These are phyloP conservation scores for Solea senegalensis DNA, from an alignment of 2,113 vertebrate genomes.

Conservation along the genomic window DNA sequence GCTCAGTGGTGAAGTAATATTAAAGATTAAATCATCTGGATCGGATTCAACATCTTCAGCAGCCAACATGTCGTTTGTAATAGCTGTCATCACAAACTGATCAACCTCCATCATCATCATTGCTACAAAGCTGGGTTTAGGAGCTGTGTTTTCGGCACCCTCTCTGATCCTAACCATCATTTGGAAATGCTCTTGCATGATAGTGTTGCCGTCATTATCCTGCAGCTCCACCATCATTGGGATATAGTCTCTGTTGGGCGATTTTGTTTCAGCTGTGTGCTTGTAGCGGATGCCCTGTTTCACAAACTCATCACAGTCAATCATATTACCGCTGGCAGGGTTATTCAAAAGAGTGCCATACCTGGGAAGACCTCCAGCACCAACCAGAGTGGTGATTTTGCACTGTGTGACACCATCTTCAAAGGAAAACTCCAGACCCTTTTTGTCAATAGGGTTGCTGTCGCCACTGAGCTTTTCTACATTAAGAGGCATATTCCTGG, in stretches of 20 bases:
- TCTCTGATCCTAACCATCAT: slow-evolving; percentile 91
- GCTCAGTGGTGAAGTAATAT: slow-evolving; percentile 89
- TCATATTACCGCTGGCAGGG: slow-evolving; percentile 73
- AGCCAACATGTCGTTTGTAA: slow-evolving; percentile 93
- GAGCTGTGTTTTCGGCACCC: slow-evolving; percentile 88
- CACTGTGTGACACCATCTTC: slow-evolving; percentile 78
- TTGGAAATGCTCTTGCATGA: slow-evolving; percentile 95
- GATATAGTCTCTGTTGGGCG: slow-evolving; percentile 94
- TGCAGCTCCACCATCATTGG: slow-evolving; percentile 93
- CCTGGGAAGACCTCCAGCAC: slow-evolving; percentile 82
- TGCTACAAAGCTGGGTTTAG: slow-evolving; percentile 93
- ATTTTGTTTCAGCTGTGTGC: slow-evolving; percentile 87
- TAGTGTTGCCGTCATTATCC: slow-evolving; percentile 79
- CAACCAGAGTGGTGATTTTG: slow-evolving; percentile 79
- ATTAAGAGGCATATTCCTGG: slow-evolving; percentile 82
- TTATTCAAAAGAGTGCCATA: slow-evolving; percentile 82
- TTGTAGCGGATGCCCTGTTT: slow-evolving; percentile 88
- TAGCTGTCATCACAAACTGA: slow-evolving; percentile 96
- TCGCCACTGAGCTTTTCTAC: slow-evolving; percentile 83
- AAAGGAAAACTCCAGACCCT: slow-evolving; percentile 81
- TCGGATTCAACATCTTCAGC: slow-evolving; percentile 91
- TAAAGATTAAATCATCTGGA: slow-evolving; percentile 89
- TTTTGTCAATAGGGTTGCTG: slow-evolving; percentile 81
- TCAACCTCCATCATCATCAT: slow-evolving; percentile 99
- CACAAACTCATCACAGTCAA: slow-evolving; percentile 90